Conservation (phyloP, 2,888 invertebrate genomes). For the Tetranychus truncatus region DNA sequence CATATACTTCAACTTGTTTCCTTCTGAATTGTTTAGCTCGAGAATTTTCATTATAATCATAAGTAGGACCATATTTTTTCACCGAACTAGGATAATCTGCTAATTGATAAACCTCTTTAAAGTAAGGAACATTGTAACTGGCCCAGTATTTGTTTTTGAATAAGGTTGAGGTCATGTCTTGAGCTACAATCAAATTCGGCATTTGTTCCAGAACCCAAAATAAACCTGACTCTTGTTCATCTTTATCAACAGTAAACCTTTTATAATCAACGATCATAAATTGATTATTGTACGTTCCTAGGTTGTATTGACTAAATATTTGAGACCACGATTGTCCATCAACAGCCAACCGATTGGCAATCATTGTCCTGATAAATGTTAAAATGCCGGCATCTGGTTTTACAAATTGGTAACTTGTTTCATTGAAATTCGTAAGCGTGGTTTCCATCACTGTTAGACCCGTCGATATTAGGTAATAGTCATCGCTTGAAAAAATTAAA, state of each 20-base stretch:
- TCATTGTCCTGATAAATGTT: constrained; percentile 32
- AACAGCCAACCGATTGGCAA: constrained; percentile 32
- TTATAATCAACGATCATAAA: constrained; percentile 34
- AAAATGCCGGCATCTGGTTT: constrained; percentile 29
- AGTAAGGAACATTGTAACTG: constrained; percentile 34
- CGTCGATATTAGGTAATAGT: constrained; percentile 31
- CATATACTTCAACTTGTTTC: constrained; percentile 30
- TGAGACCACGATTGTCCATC: constrained; percentile 31
- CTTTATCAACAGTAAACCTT: constrained; percentile 28
- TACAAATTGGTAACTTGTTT: not conserved
- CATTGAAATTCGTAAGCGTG: constrained; percentile 12
- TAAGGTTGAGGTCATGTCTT: constrained; percentile 26
- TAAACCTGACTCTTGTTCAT: constrained; percentile 27
- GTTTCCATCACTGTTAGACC: constrained; percentile 24
- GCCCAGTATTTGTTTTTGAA: constrained; percentile 31
- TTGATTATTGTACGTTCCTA: constrained; percentile 34
- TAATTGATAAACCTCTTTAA: constrained; percentile 31
- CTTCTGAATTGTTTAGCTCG: constrained; percentile 34
- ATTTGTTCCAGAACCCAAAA: constrained; percentile 33
- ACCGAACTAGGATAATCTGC: constrained; percentile 32
- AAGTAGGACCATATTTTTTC: constrained; percentile 29
- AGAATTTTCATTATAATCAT: constrained; percentile 32
- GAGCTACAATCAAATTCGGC: constrained; percentile 30
- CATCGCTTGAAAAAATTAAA: constrained; percentile 31
- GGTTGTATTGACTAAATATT: constrained; percentile 30